Base-by-base conservation (phyloP, 2,113 vertebrate genomes). In the Arothron firmamentum region DNA sequence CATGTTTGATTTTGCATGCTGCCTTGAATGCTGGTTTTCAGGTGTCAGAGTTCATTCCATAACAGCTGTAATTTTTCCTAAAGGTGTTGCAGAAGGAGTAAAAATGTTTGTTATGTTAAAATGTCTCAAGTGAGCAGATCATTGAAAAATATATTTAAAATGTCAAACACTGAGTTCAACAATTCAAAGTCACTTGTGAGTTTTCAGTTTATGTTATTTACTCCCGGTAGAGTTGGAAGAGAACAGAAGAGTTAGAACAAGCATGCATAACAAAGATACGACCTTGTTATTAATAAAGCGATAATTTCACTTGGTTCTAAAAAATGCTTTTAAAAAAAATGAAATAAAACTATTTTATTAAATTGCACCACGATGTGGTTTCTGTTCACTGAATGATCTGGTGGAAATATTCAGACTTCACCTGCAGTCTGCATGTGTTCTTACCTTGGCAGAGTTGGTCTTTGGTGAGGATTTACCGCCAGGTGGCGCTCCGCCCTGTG, bases 401-500 rank as follows among this genome's bases (percentile, higher is more conserved):
- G 25, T 4, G 25, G 5, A 28, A 5, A 5, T 5, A 7, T 2
- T 7, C 25, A 28, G 25, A 28, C 4, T 28, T 7, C 25, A 28
- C 25, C 3, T 28, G 25, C 25, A 4, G 25, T 28, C 5, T 65
- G 42, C 38, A n/a, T 49, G 79, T 52, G 63, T 18, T 74, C 78
- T 48, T 87, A 87, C 85, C 87, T 88, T 74, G 46, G n/a, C 38
- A 61, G 50, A 83, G 86, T 79, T 80, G 81, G 67, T 41, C 72
- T 56, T 74, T 31, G 56, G 72, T 77, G 66, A 67, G 67, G 77
- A 38, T 73, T 80, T 59, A 59, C 6, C 77, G 65, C 46, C 62
- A 66, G 68, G 19, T 18, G 57, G 23, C n/a, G 46, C 65, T 47
- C 62, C 55, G 42, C 2, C 16, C 38, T 41, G 73, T 84, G 67